Conservation (phyloP, 2,888 invertebrate species). For the Drosophila conformis region DNA sequence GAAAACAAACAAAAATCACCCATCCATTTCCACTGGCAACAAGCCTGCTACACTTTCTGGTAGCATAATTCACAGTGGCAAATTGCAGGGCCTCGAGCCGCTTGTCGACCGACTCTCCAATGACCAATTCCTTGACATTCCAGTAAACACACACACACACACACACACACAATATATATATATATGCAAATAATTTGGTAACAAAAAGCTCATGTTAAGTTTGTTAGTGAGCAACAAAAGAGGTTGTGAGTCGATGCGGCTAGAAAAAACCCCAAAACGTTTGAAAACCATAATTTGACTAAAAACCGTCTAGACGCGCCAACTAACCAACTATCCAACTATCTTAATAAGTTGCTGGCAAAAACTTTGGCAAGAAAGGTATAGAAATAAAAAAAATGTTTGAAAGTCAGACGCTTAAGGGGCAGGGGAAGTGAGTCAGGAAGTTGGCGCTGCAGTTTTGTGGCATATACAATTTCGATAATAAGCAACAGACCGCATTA, state of each 20-base stretch:
- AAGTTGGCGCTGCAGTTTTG: constrained; percentile 66
- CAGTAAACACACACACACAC: constrained; percentile 27
- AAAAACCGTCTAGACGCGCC: constrained; percentile 77
- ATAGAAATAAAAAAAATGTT: neutral
- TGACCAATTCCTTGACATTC: constrained; percentile 56
- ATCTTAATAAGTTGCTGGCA: constrained; percentile 78
- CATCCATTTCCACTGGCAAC: neutral
- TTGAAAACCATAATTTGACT: constrained; percentile 78
- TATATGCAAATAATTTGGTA: constrained; percentile 45
- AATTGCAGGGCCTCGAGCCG: constrained; percentile 42
- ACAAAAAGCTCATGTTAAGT: constrained; percentile 54
- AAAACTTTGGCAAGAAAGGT: constrained; percentile 52
- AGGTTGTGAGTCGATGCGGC: neutral
- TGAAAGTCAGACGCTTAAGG: neutral
- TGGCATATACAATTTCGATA: constrained; percentile 79
- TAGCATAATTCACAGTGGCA: constrained; percentile 37
- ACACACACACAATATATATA: neutral
- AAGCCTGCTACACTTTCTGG: constrained; percentile 29
- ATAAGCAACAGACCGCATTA: constrained; percentile 71
- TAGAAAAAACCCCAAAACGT: constrained; percentile 31
- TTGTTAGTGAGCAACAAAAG: constrained; percentile 33
- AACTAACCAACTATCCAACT: constrained; percentile 66
- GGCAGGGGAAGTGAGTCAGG: constrained; percentile 28
- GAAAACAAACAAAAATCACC: constrained; percentile 25
- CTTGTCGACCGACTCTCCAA: constrained; percentile 42